phyloP scores from a whole-genome alignment of 2,888 invertebrate species.

The Allolobophora icterica region DNA sequence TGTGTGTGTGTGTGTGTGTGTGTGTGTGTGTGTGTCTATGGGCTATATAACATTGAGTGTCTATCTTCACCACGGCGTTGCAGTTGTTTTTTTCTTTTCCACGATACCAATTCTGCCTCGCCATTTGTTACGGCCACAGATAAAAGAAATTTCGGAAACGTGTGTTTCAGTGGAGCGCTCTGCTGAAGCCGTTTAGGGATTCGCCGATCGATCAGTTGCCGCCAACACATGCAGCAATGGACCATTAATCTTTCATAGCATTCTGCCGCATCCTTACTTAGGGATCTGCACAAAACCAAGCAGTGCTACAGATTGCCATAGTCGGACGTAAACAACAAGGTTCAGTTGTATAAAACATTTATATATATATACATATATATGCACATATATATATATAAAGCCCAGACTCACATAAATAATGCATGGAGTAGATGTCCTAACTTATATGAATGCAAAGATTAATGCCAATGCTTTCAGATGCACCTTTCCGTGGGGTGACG shows the following conservation, averaged over 20 bases:
- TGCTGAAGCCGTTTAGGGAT: neutral
- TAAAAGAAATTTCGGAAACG: neutral
- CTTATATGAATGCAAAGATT: neutral
- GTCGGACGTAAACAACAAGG: neutral
- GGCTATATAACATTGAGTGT: neutral
- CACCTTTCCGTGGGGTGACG: neutral
- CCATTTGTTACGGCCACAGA: constrained; percentile 2
- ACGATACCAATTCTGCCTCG: neutral
- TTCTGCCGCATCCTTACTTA: constrained; percentile 6
- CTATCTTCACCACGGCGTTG: neutral
- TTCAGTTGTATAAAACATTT: neutral
- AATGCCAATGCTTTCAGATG: neutral
- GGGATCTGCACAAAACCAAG: neutral
- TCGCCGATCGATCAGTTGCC: neutral
- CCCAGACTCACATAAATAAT: neutral
- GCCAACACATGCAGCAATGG: constrained; percentile 9
- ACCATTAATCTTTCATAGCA: neutral
- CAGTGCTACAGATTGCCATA: neutral
- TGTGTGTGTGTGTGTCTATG: no score
- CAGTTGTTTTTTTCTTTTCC: neutral
- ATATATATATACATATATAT: no score
- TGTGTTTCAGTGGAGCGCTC: constrained; percentile 17
- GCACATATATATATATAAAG: neutral
- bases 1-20: no score
- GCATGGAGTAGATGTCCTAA: neutral